Evolutionary conservation across 2,797 vertebrate genomes (phyloP), one percentile per base, ranked within the genome.

Genomic region (Synaphobranchus kaupii): DNA sequence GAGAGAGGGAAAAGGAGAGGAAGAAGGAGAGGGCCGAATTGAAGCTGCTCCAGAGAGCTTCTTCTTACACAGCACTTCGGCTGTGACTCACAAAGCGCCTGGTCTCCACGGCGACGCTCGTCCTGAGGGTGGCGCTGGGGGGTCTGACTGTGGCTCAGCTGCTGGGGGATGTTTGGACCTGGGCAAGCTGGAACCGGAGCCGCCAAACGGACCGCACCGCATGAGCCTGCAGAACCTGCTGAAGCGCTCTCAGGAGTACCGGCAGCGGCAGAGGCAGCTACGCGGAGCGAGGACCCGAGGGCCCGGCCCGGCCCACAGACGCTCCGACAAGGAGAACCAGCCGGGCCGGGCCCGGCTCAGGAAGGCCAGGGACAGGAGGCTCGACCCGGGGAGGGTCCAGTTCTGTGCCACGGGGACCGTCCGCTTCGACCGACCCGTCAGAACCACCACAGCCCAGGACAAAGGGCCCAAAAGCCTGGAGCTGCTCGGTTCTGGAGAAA

Each of bases 291-390:
- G 87, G 90, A 92, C 68, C 88, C 90, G 73, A 85, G 89, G 0
- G 50, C 89, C 90, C 0, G 93, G 73, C 5, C 4, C 86, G 25
- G 92, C 85, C 1, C 95, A 96, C 88, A 96, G 94, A 89, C 94
- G 94, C 66, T 98, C 98, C 0, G 97, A 99, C 93, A 98, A 98
- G 91, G 98, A 99, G 93, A 99, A 98, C 31, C 92, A 96, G 2
- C 94, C 93, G 87, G 68, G n/a, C 28, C 28, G 92, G 92, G 82
- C 0, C 39, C 34, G 4, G 13, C 88, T 88, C 25, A 94, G 73
- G 87, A 93, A 85, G 85, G 86, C 85, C 28, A 91, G 88, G 89
- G 94, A 94, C 54, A 92, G 50, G 44, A 91, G 83, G 87, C 86
- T 86, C 48, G 68, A 68, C 9, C 71, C 63, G 4, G 87, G 58